phyloP scores from a whole-genome alignment of 1,140 invertebrate genomes.

The Doryteuthis pealeii region DNA sequence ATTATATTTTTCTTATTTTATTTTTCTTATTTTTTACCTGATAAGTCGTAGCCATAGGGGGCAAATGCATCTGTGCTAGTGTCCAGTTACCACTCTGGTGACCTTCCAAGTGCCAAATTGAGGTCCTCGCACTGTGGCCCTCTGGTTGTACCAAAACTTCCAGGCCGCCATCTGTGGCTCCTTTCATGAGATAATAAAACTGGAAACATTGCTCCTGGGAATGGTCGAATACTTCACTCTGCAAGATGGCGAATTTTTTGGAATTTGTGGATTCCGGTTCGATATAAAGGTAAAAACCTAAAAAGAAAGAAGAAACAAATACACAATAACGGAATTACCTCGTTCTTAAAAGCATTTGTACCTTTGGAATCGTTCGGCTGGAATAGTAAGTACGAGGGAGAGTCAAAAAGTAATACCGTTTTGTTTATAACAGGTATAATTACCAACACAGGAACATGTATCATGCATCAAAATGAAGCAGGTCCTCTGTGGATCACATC shows the following conservation, averaged over 20 bases:
- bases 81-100: conserved; percentile 41
- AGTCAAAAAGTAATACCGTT: no score
- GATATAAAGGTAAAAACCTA: conserved; percentile 52
- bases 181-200: conserved; percentile 80
- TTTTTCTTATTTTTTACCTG: no score
- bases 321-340: no score
- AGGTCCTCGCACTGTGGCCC: neutral
- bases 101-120: conserved; percentile 18
- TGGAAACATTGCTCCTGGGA: conserved; percentile 35
- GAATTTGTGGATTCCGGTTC: conserved; percentile 53
- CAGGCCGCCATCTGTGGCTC: conserved; percentile 52
- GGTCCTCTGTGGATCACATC: no score
- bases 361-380: no score
- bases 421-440: no score
- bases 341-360: no score
- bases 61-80: conserved; percentile 28
- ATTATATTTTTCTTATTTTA: no score
- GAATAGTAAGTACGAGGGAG: no score
- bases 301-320: conserved; percentile 17
- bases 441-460: no score
- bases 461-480: no score
- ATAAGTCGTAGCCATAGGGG: conserved; percentile 14
- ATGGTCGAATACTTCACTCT: conserved; percentile 23
- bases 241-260: conserved; percentile 38
- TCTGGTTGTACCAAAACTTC: conserved; percentile 47